Conservation (phyloP, 2,888 invertebrate species). For the Nemotelus nigrinus region DNA sequence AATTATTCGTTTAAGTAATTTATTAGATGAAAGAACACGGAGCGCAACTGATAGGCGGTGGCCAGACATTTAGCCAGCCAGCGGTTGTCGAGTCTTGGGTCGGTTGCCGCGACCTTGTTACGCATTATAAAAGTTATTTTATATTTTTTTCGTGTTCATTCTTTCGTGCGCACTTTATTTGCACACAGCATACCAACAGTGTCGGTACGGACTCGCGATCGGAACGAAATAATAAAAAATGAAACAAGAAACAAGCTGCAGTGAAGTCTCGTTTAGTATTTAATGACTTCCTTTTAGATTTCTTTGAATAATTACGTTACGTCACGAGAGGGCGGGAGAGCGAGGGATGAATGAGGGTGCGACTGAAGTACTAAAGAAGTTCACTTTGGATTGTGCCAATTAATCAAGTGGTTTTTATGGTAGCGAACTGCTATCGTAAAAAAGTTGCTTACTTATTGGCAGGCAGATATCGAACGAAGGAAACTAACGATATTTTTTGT, state of each 20-base stretch:
- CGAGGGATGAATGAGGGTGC: neutral
- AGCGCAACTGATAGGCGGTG: neutral
- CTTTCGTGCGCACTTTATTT: too few species aligned
- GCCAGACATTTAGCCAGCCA: neutral
- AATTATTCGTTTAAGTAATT: conserved; percentile 37
- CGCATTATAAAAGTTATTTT: too few species aligned
- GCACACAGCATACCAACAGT: too few species aligned
- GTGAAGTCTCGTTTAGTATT: neutral
- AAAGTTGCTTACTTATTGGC: neutral
- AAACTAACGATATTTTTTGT: too few species aligned
- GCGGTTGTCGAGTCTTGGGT: neutral
- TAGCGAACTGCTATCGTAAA: neutral
- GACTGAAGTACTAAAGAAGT: neutral
- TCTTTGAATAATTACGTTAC: conserved; percentile 1
- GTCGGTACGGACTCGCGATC: neutral
- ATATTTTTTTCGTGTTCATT: too few species aligned
- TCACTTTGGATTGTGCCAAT: neutral
- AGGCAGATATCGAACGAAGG: too few species aligned
- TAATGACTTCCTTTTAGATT: conserved; percentile 3
- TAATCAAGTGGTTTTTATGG: neutral
- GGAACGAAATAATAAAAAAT: neutral
- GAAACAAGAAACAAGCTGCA: neutral
- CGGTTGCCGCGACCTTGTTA: conserved; percentile 1
- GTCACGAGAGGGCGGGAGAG: neutral
- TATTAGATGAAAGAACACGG: conserved; percentile 18